phyloP scores from a whole-genome alignment of 2,113 vertebrate genomes.

The Onychostruthus taczanowskii region DNA sequence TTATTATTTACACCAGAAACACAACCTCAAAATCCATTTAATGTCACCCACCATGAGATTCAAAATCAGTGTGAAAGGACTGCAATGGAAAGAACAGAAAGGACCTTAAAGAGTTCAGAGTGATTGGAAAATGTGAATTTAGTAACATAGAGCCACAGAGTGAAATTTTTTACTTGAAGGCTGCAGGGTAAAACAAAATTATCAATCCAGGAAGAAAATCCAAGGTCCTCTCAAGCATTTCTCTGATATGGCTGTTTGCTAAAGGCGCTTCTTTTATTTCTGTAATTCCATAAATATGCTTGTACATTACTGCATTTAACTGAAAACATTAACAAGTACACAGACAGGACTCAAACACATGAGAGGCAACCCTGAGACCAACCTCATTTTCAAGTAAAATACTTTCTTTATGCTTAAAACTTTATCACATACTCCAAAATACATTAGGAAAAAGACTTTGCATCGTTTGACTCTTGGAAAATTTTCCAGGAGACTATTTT shows the following conservation, averaged over 20 bases:
- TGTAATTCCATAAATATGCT: neutral
- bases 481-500: neutral
- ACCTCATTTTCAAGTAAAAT: neutral
- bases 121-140: neutral
- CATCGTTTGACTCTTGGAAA: neutral
- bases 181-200: neutral
- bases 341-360: neutral
- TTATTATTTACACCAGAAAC: neutral
- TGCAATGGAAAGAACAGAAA: neutral
- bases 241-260: neutral
- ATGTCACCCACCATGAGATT: neutral
- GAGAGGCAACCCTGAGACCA: neutral
- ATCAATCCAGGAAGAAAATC: neutral
- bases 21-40: neutral
- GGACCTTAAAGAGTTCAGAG: neutral
- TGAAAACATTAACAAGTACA: neutral
- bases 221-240: neutral
- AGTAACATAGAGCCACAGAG: rapidly evolving
- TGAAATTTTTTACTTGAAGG: neutral
- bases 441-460: neutral
- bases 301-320: neutral
- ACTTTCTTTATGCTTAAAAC: neutral
- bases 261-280: neutral
- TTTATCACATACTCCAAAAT: neutral
- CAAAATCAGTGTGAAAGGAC: neutral